Conservation (phyloP, 1,140 invertebrate genomes). For the Bombus superbus region DNA sequence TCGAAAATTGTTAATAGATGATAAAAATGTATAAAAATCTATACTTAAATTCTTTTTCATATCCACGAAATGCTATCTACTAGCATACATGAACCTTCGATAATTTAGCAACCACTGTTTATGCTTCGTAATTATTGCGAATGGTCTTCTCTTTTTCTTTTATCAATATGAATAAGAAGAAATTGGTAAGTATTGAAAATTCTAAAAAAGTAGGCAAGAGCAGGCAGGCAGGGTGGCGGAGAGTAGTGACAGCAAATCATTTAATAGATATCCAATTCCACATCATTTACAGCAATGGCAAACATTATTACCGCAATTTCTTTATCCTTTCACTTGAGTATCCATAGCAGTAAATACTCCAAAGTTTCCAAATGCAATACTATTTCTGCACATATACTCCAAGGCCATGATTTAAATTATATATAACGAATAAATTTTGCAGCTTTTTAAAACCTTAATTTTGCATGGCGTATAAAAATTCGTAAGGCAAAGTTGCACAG, state of each 20-base stretch:
- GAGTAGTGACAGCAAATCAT: conserved; percentile 78
- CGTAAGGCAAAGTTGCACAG: conserved; percentile 37
- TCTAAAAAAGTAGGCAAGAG: conserved; percentile 59
- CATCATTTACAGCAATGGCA: conserved; percentile 75
- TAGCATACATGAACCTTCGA: neutral
- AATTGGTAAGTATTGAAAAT: conserved; percentile 28
- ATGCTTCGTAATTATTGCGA: neutral
- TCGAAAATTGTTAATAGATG: conserved; percentile 1
- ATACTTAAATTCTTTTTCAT: neutral
- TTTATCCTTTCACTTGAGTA: conserved; percentile 52
- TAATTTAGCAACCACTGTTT: neutral
- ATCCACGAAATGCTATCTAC: neutral
- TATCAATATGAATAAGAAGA: conserved; percentile 8
- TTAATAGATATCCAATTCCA: conserved; percentile 77
- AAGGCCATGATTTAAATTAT: conserved; percentile 41
- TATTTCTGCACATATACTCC: conserved; percentile 64
- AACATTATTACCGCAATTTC: conserved; percentile 69
- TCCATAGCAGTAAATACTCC: conserved; percentile 48
- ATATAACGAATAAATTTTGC: conserved; percentile 29
- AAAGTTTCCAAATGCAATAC: conserved; percentile 66
- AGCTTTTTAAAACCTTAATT: conserved; percentile 39
- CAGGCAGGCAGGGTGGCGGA: conserved; percentile 77
- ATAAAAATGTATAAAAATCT: conserved; percentile 12
- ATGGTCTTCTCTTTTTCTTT: neutral
- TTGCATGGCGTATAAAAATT: conserved; percentile 55